Evolutionary conservation across 2,113 vertebrate species (phyloP).

Genomic region (Spea bombifrons): DNA sequence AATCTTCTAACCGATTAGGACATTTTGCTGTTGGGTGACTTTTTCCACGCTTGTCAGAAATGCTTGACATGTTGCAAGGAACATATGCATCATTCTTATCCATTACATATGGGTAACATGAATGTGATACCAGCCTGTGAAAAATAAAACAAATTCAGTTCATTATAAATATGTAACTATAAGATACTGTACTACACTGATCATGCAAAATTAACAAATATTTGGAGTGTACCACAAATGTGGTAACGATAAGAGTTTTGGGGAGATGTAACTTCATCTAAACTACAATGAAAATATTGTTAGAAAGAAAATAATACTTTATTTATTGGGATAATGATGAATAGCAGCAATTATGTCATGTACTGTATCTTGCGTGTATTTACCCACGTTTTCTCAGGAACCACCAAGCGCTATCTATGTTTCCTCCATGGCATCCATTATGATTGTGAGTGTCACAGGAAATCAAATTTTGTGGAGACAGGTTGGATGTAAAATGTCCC

Average conservation of each 20-base stretch:
- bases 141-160: not conserved
- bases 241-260: too few relatives aligned
- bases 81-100: constrained; percentile 51
- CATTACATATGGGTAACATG: constrained; percentile 70
- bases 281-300: too few relatives aligned
- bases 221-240: not conserved
- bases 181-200: constrained; percentile 6
- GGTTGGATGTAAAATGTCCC: constrained; percentile 65
- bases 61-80: constrained; percentile 63
- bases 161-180: constrained; percentile 13
- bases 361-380: constrained; percentile 51
- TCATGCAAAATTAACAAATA: not conserved
- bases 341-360: too few relatives aligned
- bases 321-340: too few relatives aligned
- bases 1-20: constrained; percentile 65
- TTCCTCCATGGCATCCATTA: constrained; percentile 67
- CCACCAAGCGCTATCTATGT: constrained; percentile 68
- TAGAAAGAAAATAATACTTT: too few relatives aligned
- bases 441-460: constrained; percentile 67
- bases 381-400: constrained; percentile 73
- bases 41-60: constrained; percentile 57
- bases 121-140: constrained; percentile 67
- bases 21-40: constrained; percentile 63
- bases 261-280: too few relatives aligned
- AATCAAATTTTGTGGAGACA: constrained; percentile 70